Evolutionary conservation across 2,888 invertebrate genomes (phyloP), one percentile per base, ranked within the genome.

Genomic region (Adineta ricciae): DNA sequence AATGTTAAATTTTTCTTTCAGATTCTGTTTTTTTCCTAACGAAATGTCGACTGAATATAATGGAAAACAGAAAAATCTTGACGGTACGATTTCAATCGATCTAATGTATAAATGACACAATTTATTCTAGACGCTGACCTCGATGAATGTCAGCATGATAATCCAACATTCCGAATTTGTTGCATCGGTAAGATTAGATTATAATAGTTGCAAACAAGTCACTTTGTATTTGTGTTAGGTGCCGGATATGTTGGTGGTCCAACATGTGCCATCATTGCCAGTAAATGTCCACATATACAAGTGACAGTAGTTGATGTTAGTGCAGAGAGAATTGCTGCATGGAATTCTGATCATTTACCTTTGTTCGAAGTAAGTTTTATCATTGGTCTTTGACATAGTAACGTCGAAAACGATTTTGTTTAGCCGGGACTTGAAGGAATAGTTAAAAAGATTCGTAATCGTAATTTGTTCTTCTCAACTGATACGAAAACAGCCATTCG

Each of bases 161-260:
- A 64, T 64, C 27, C 78, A 41, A 78, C 78, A 41, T 78, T 78
- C 41, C 78, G 78, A 9, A 78, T 78, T n/a, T 78, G 78, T 78
- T 78, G 78, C n/a, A 78, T 78, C 41, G 78, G 78, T 78, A 78
- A n/a, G 1, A 36, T 36, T 78, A 24, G 7, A 41, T 78, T 21
- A 5, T 78, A 3, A 64, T 32, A 16, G 14, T 7, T 1, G 9
- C 0, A 32, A n/a, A 7, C 5, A 46, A 46, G 5, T 46, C 11
- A 2, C 4, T 19, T 38, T 73, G 9, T 1, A 2, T 73, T 36
- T 38, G 21, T 38, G n/a, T 41, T 41, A 78, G 99, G 99, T 19
- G 99, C 99, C 72, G 99, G 99, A 0, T 99, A 99, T 91, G 99
- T 99, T 54, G 99, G 99, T 1, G 99, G 99, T 0, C 99, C 99